Conservation (phyloP, 2,113 vertebrate species). For the Percopsis transmontana region DNA sequence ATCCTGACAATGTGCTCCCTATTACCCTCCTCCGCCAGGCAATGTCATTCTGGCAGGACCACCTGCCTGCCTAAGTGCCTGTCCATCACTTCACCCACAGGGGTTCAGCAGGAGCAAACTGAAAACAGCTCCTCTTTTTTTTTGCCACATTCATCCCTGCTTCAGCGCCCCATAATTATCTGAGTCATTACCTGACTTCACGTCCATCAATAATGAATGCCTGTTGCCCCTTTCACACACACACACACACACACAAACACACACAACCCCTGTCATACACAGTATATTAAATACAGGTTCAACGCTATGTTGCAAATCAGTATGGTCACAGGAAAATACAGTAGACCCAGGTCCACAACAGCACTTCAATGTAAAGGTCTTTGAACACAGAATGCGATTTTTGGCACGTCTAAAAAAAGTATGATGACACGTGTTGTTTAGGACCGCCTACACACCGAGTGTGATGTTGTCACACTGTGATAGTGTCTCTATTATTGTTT, state of each 20-base stretch:
- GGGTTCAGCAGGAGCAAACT: slow-evolving; percentile 15
- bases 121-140: slow-evolving; percentile 14
- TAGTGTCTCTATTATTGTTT: too few species aligned
- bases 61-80: slow-evolving; percentile 32
- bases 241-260: background rate
- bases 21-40: slow-evolving; percentile 24
- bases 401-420: too few species aligned
- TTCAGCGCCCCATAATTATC: slow-evolving; percentile 4
- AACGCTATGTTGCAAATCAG: too few species aligned
- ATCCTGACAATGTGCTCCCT: slow-evolving; percentile 24
- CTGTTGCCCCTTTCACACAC: background rate
- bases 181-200: slow-evolving; percentile 36
- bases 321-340: too few species aligned
- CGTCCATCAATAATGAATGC: slow-evolving; percentile 39
- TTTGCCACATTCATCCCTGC: slow-evolving; percentile 9
- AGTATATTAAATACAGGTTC: too few species aligned
- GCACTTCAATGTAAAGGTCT: too few species aligned
- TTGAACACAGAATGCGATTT: too few species aligned
- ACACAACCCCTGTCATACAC: background rate
- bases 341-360: too few species aligned
- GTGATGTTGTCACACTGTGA: too few species aligned
- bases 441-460: too few species aligned
- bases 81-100: slow-evolving; percentile 37
- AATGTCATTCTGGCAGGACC: slow-evolving; percentile 26
- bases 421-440: too few species aligned